These are phyloP conservation scores for Taeniopygia guttata DNA, from an alignment of 2,797 vertebrate species.

Conservation along the genomic window DNA sequence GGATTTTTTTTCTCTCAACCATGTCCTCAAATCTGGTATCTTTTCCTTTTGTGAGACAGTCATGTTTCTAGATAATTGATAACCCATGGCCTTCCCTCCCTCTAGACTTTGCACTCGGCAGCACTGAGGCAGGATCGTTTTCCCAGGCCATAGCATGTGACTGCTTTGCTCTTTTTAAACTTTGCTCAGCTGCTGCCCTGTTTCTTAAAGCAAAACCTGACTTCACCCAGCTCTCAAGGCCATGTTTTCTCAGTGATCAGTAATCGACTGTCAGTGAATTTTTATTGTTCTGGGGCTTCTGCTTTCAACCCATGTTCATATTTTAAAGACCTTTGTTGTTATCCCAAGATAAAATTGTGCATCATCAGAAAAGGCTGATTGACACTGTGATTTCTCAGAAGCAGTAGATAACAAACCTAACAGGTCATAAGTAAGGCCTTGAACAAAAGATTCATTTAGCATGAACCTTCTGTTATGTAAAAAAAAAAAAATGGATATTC, in stretches of 20 bases:
- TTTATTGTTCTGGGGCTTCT: background rate
- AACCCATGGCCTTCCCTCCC: background rate
- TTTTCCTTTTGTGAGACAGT: background rate
- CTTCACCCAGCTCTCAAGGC: background rate
- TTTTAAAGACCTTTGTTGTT: background rate
- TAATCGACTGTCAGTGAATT: background rate
- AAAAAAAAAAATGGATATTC: background rate
- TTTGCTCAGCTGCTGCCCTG: background rate
- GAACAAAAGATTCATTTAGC: background rate
- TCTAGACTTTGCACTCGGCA: background rate
- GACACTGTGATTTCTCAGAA: background rate
- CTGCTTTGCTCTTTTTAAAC: background rate
- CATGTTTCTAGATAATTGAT: background rate
- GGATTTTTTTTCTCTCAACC: fast-evolving
- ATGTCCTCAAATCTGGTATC: background rate
- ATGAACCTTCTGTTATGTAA: background rate
- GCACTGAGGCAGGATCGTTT: background rate
- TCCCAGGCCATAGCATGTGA: background rate
- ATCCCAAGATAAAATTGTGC: background rate
- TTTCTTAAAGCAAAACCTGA: background rate
- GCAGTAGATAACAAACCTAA: background rate
- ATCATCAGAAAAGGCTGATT: background rate
- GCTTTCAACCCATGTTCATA: background rate
- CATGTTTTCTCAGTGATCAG: background rate
- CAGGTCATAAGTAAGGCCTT: background rate